Evolutionary conservation across 2,113 vertebrate species (phyloP).

Genomic region (Labrus mixtus): DNA sequence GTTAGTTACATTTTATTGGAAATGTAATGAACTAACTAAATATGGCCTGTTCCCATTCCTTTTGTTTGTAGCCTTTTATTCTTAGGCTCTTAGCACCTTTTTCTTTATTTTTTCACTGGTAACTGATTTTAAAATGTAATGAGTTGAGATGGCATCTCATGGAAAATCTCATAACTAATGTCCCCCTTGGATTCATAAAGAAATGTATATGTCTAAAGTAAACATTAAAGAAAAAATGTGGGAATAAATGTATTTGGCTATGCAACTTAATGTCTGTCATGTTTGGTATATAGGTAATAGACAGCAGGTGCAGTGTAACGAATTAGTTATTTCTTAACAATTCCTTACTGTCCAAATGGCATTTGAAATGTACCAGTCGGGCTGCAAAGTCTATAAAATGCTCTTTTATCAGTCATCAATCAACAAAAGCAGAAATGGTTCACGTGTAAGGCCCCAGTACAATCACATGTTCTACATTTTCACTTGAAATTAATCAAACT

Average conservation of each 20-base stretch:
- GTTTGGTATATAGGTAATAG: background rate
- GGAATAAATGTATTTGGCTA: background rate
- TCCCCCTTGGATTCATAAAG: background rate
- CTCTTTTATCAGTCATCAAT: no score
- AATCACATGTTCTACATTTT: no score
- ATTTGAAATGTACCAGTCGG: no score
- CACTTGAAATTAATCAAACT: no score
- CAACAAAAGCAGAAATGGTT: no score
- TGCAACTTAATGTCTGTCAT: background rate
- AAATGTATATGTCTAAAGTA: background rate
- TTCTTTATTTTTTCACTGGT: conserved; percentile 1
- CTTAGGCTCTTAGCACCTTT: background rate
- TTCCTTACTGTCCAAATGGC: background rate
- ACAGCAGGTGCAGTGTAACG: background rate
- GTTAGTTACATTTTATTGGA: conserved; percentile 74
- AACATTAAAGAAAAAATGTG: background rate
- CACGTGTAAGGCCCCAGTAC: no score
- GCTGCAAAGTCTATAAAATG: no score
- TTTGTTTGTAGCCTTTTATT: conserved; percentile 29
- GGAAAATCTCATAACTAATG: background rate
- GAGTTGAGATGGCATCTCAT: background rate
- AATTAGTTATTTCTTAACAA: background rate
- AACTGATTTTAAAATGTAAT: conserved; percentile 9
- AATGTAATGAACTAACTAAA: conserved; percentile 63
- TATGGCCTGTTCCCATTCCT: conserved; percentile 34